A percentile compares a stretch with the other conserved stretches of the same genome.
Conservation (phyloP, 1,140 invertebrate genomes). For the Aplysia californica region DNA sequence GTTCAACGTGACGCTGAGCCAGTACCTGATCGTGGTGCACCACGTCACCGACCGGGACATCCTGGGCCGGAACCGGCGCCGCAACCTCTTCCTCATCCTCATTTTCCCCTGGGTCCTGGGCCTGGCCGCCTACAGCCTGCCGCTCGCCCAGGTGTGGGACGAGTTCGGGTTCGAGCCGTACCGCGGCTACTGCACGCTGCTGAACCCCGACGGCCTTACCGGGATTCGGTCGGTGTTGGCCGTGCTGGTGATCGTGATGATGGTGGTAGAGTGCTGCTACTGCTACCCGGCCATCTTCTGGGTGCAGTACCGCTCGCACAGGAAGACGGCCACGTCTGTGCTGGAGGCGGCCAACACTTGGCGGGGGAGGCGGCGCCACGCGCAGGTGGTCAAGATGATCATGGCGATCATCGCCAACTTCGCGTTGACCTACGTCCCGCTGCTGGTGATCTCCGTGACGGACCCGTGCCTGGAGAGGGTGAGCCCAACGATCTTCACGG, state of each 20-base stretch:
- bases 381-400: conserved; percentile 32
- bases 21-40: conserved; percentile 38
- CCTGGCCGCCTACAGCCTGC: conserved; percentile 21
- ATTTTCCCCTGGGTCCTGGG: conserved; percentile 30
- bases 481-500: conserved; percentile 1
- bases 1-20: conserved; percentile 32
- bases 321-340: background rate
- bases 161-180: conserved; percentile 32
- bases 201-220: conserved; percentile 14
- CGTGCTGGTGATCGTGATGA: conserved; percentile 17
- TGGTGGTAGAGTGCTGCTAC: conserved; percentile 28
- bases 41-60: conserved; percentile 5
- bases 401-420: conserved; percentile 32
- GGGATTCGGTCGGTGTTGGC: background rate
- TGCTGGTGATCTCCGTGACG: conserved; percentile 21
- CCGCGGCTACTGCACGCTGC: conserved; percentile 27
- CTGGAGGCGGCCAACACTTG: background rate
- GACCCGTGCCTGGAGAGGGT: conserved; percentile 28
- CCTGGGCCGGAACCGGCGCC: conserved; percentile 4
- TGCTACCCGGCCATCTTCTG: conserved; percentile 30
- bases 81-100: conserved; percentile 27
- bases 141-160: conserved; percentile 35
- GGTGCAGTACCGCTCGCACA: background rate
- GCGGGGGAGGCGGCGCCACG: conserved; percentile 4
- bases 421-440: conserved; percentile 34